A percentile compares a stretch with the other conserved stretches of the same genome.
These are phyloP conservation scores for Leptopilina syphax DNA, from an alignment of 2,888 invertebrate genomes.

Conservation along the genomic window DNA sequence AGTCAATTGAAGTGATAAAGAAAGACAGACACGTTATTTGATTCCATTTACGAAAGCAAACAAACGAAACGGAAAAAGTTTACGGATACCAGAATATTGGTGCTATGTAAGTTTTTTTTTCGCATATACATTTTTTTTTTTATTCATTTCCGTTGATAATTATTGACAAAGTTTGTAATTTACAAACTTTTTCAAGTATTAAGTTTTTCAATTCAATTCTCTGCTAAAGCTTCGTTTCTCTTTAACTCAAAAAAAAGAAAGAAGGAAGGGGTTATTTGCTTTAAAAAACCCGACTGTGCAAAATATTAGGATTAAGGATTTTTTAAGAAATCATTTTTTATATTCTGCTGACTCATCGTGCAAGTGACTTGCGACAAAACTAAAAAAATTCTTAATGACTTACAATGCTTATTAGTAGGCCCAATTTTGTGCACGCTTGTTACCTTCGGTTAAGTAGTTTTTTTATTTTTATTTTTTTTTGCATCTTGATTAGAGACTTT, in stretches of 20 bases:
- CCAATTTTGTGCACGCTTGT: constrained; percentile 46
- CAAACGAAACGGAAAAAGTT: constrained; percentile 40
- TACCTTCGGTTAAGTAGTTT: constrained; percentile 42
- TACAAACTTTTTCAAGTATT: constrained; percentile 41
- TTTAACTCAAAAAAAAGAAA: constrained; percentile 38
- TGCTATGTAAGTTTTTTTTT: constrained; percentile 62
- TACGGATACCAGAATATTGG: constrained; percentile 63
- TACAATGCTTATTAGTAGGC: constrained; percentile 48
- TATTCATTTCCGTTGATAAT: constrained; percentile 50
- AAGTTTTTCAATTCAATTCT: constrained; percentile 44
- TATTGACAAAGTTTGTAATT: constrained; percentile 48
- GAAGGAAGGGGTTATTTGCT: constrained; percentile 29
- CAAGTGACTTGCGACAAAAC: constrained; percentile 3
- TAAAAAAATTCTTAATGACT: background rate
- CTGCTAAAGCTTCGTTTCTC: constrained; percentile 44
- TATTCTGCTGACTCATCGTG: constrained; percentile 47
- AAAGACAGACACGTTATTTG: constrained; percentile 41
- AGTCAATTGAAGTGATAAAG: constrained; percentile 17
- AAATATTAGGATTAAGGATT: constrained; percentile 63
- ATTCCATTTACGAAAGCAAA: constrained; percentile 38
- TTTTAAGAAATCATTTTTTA: constrained; percentile 61
- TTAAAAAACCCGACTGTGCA: constrained; percentile 55
- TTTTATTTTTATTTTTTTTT: constrained; percentile 29
- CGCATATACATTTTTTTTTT: constrained; percentile 33
- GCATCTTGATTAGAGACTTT: constrained; percentile 42